phyloP scores from a whole-genome alignment of 2,888 invertebrate genomes.

The Eristalis intricaria region DNA sequence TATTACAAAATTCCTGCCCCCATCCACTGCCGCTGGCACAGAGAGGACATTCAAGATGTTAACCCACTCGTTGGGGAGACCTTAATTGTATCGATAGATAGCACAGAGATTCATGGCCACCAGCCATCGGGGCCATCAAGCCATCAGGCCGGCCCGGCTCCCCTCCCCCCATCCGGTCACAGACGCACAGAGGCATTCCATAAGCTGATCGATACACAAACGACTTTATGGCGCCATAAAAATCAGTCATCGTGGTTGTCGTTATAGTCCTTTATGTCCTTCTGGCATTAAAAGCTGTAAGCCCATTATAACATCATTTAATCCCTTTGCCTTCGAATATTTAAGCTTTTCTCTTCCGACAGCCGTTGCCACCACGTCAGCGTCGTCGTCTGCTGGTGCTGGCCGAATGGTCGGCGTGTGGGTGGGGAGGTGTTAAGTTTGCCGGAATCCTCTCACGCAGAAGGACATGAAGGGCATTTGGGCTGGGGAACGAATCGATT shows the following conservation, averaged over 20 bases:
- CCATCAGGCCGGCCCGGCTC: neutral
- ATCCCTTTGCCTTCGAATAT: constrained; percentile 29
- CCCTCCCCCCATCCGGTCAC: neutral
- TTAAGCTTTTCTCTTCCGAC: constrained; percentile 13
- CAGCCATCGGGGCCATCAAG: neutral
- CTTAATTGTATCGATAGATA: constrained; percentile 29
- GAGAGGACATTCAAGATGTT: neutral
- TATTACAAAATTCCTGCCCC: neutral
- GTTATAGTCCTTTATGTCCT: constrained; percentile 44
- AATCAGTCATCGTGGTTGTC: constrained; percentile 49
- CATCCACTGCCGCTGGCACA: neutral
- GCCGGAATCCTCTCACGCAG: neutral
- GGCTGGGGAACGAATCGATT: neutral
- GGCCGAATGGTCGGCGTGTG: neutral
- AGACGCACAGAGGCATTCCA: constrained; percentile 14
- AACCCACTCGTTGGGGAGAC: neutral
- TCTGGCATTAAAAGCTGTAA: constrained; percentile 47
- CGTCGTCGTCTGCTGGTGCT: neutral
- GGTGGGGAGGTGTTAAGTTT: neutral
- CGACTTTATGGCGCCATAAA: constrained; percentile 50
- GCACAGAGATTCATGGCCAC: neutral
- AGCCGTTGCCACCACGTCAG: neutral
- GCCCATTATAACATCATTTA: constrained; percentile 51
- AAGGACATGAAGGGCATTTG: neutral
- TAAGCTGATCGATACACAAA: constrained; percentile 48